phyloP scores from a whole-genome alignment of 2,888 invertebrate genomes.

The Himalopsyche japonica region DNA sequence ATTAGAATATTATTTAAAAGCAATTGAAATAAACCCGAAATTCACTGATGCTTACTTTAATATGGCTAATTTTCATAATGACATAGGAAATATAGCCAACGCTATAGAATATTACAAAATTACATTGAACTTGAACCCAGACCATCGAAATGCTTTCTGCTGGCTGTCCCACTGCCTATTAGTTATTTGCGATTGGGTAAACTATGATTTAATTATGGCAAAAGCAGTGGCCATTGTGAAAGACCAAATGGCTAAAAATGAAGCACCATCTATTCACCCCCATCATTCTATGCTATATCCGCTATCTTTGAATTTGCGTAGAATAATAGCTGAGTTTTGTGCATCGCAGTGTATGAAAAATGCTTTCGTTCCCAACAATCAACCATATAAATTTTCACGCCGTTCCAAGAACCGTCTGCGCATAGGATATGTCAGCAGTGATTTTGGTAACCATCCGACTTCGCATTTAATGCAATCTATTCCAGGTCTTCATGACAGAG shows the following conservation, averaged over 20 bases:
- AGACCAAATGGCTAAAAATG: constrained; percentile 90
- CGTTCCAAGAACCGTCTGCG: constrained; percentile 70
- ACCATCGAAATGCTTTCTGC: constrained; percentile 99
- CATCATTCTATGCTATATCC: constrained; percentile 99
- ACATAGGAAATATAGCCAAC: constrained; percentile 95
- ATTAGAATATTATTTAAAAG: constrained; percentile 92
- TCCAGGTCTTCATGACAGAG: constrained; percentile 87
- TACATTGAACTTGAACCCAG: constrained; percentile 92
- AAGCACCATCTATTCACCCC: constrained; percentile 96
- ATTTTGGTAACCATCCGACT: constrained; percentile 99
- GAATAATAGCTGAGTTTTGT: constrained; percentile 92
- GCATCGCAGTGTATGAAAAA: constrained; percentile 96
- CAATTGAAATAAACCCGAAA: constrained; percentile 97
- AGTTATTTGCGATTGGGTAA: constrained; percentile 98
- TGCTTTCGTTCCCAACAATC: constrained; percentile 85
- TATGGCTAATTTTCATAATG: constrained; percentile 98
- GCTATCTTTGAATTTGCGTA: constrained; percentile 87
- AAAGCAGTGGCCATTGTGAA: constrained; percentile 91
- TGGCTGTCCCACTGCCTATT: constrained; percentile 97
- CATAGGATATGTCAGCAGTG: constrained; percentile 97
- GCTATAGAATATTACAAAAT: constrained; percentile 95
- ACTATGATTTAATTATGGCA: constrained; percentile 93
- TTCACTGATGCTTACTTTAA: constrained; percentile 99
- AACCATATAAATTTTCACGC: constrained; percentile 72
- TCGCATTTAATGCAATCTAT: constrained; percentile 99